A percentile compares a stretch with the other conserved stretches of the same genome.
Evolutionary conservation across 2,113 vertebrate genomes (phyloP).

Genomic region (Todiramphus saurophagus): DNA sequence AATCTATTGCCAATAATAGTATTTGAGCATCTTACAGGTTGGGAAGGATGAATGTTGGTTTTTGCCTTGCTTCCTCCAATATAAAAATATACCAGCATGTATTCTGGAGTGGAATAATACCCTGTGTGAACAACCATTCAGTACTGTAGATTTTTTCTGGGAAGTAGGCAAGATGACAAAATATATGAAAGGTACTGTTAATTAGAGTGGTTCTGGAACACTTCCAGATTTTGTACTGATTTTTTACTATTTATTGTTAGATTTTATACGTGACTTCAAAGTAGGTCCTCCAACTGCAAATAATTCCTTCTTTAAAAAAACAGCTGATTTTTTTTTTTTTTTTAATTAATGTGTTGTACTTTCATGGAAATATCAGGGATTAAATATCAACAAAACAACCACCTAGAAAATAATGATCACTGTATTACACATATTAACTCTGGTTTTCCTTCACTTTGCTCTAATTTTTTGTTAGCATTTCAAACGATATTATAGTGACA

Average conservation of each 20-base stretch:
- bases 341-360: background rate
- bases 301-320: background rate
- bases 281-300: background rate
- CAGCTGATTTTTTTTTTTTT: background rate
- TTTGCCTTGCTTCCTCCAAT: background rate
- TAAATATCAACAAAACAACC: background rate
- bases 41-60: background rate
- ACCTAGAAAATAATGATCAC: background rate
- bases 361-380: background rate
- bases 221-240: background rate
- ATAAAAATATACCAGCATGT: background rate
- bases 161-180: background rate
- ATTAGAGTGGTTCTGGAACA: background rate
- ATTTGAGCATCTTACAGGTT: background rate
- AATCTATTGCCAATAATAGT: background rate
- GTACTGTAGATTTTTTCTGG: background rate
- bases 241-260: background rate
- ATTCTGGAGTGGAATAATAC: background rate
- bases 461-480: background rate
- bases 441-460: background rate
- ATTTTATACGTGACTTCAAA: background rate
- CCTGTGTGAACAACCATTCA: fast-evolving
- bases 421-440: background rate
- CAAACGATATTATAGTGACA: background rate
- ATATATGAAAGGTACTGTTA: background rate